phyloP scores from a whole-genome alignment of 2,888 invertebrate species.

The Archips xylosteana region DNA sequence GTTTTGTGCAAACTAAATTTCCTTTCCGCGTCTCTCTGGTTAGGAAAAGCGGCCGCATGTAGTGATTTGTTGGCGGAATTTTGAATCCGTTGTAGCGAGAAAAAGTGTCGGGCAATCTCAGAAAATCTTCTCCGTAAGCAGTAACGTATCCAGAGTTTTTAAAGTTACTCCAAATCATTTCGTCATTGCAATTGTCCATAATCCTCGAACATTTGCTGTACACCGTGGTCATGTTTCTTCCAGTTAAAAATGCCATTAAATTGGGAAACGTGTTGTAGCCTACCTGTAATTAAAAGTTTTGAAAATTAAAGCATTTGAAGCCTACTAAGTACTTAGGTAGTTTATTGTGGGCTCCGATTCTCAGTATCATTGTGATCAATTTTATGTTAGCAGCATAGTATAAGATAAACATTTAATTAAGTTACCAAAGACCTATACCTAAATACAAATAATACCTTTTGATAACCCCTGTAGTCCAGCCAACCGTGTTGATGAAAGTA shows the following conservation, averaged over 20 bases:
- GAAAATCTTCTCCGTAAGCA: constrained; percentile 91
- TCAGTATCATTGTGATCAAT: not conserved
- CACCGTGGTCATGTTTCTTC: constrained; percentile 81
- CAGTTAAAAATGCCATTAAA: constrained; percentile 91
- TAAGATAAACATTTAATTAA: not conserved
- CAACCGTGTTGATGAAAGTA: constrained; percentile 41
- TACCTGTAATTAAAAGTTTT: constrained; percentile 76
- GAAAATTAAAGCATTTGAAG: not conserved
- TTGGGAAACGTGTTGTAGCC: constrained; percentile 96
- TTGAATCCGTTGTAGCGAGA: constrained; percentile 85
- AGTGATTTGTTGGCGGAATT: constrained; percentile 91
- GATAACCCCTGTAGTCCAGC: constrained; percentile 45
- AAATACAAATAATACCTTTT: constrained; percentile 46
- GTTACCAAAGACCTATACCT: not conserved
- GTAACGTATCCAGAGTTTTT: constrained; percentile 89
- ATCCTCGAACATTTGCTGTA: constrained; percentile 78
- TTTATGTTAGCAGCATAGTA: not conserved
- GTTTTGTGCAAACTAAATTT: constrained; percentile 68
- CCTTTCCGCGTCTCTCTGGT: constrained; percentile 84
- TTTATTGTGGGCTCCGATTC: not conserved
- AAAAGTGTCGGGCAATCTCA: constrained; percentile 88
- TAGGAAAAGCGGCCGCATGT: constrained; percentile 89
- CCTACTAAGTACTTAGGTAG: not conserved
- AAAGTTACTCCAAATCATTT: constrained; percentile 92
- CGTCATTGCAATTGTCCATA: constrained; percentile 87